phyloP scores from a whole-genome alignment of 92 coral and sea anemone genomes.

The Zoanthus gigantus region DNA sequence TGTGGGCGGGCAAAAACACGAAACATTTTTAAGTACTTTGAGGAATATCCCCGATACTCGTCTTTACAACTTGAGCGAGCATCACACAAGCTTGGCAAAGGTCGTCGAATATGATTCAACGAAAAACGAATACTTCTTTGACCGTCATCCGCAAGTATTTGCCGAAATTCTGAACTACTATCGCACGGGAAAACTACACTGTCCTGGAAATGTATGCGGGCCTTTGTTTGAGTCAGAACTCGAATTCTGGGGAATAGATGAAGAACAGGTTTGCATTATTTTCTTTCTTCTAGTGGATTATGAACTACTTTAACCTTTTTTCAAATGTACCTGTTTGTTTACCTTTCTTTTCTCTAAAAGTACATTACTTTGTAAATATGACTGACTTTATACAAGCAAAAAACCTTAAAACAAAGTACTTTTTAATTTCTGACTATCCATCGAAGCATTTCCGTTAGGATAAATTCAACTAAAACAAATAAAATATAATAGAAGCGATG shows the following conservation, averaged over 20 bases:
- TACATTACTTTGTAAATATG: not conserved
- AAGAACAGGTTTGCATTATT: constrained; percentile 72
- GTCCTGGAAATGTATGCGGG: constrained; percentile 93
- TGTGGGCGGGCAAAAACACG: constrained; percentile 95
- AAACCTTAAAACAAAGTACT: not conserved
- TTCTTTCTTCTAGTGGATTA: not conserved
- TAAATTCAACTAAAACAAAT: not conserved
- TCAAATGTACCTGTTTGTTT: not conserved
- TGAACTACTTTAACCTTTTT: not conserved
- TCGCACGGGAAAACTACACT: constrained; percentile 96
- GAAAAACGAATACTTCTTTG: constrained; percentile 91
- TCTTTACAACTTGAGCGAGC: constrained; percentile 86
- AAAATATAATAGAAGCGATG: not conserved
- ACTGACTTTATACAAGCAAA: not conserved
- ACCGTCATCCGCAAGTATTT: constrained; percentile 95
- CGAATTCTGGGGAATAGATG: constrained; percentile 97
- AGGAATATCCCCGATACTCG: constrained; percentile 94
- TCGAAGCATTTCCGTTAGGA: not conserved
- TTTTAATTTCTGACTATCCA: not conserved
- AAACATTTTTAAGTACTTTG: constrained; percentile 88
- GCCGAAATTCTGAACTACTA: constrained; percentile 93
- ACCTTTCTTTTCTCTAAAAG: not conserved
- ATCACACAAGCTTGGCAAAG: constrained; percentile 77
- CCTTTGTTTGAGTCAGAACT: constrained; percentile 94
- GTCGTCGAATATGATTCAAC: constrained; percentile 79